A percentile compares a stretch with the other conserved stretches of the same genome.
Evolutionary conservation across 2,888 invertebrate genomes (phyloP).

Genomic region (Harpalus rubripes): DNA sequence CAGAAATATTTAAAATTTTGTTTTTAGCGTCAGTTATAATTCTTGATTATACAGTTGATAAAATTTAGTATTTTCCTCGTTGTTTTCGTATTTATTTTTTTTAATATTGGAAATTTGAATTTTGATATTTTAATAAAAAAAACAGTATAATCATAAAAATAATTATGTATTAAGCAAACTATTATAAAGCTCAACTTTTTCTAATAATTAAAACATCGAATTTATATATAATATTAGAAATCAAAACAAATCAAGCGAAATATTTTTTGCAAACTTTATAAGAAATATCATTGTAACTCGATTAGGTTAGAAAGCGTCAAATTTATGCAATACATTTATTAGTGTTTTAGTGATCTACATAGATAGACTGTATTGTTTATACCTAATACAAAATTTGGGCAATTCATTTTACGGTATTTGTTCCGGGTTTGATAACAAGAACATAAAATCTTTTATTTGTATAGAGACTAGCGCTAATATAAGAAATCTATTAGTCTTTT

Average conservation of each 20-base stretch:
- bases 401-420: conserved; percentile 7
- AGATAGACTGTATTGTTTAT: background rate
- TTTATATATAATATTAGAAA: conserved; percentile 39
- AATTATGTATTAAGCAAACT: background rate
- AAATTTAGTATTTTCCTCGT: too few species aligned
- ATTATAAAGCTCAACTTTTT: background rate
- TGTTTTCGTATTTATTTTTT: too few species aligned
- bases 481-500: too few species aligned
- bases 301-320: conserved; percentile 56
- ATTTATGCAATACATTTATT: conserved; percentile 34
- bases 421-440: background rate
- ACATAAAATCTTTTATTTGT: background rate
- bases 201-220: background rate
- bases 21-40: too few species aligned
- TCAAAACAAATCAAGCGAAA: conserved; percentile 40
- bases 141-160: too few species aligned
- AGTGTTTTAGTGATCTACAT: conserved; percentile 8
- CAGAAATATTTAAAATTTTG: too few species aligned
- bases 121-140: too few species aligned
- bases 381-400: background rate
- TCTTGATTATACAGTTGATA: too few species aligned
- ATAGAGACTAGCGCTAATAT: too few species aligned
- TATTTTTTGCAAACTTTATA: conserved; percentile 33
- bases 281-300: conserved; percentile 36
- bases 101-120: too few species aligned